Evolutionary conservation across 1,140 invertebrate genomes (phyloP), one percentile per base, ranked within the genome.

Genomic region (Spodoptera litura): DNA sequence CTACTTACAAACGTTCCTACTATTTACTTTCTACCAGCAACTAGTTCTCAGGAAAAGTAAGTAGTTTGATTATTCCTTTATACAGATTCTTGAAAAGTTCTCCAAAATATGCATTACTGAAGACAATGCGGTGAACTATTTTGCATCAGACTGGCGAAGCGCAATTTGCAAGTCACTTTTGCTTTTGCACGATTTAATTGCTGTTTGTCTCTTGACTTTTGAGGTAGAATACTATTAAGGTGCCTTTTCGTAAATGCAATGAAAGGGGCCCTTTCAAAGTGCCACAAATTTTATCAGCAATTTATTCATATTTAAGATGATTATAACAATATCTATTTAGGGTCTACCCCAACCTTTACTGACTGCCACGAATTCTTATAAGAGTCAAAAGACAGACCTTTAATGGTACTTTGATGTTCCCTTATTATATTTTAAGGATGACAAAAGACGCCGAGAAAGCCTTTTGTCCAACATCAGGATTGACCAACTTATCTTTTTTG

Each of bases 131-230:
- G 68, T 55, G 25, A 70, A 71, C 68, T 56, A 56, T 53, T 56
- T 71, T 71, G 53, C 68, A 71, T 71, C 25, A n/a, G 66, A 31
- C 49, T 53, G 20, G 66, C 49, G 66, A 70, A 10, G 66, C 66
- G 12, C 68, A 71, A 55, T 56, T 71, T 71, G 53, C 68, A 55
- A 71, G 27, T 56, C 27, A 71, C 51, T 56, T 71, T 71, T 71
- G 52, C 44, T 51, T 71, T 52, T 70, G 25, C 66, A 25, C 49
- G 27, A 31, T 51, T 70, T 70, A 70, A 70, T 66, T 66, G 62
- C 38, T 49, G 62, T 66, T 66, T 70, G 66, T 52, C 44, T 70
- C 66, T 53, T 53, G 12, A 70, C 49, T 70, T 31, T 66, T 70
- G 44, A 70, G 51, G 15, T 31, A 70, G 20, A 70, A 52, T 70